phyloP scores from a whole-genome alignment of 2,888 invertebrate genomes.

The Masnerella sp. region DNA sequence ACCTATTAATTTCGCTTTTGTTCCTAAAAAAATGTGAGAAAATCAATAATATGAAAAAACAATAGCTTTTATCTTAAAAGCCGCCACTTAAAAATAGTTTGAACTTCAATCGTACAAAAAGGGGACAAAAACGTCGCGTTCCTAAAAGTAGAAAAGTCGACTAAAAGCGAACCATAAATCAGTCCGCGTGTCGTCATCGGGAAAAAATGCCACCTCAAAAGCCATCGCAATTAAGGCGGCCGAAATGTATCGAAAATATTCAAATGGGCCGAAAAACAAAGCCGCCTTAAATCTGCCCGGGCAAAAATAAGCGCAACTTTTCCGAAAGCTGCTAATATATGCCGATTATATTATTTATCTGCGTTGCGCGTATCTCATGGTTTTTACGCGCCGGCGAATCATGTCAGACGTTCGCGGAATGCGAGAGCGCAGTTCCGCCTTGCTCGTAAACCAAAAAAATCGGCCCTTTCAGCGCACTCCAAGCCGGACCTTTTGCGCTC shows the following conservation, averaged over 20 bases:
- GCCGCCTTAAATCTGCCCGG: slow-evolving; percentile 26
- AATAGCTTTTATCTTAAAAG: no score
- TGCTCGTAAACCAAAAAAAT: slow-evolving; percentile 48
- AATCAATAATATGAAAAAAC: no score
- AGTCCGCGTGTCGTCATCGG: no score
- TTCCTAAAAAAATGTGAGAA: no score
- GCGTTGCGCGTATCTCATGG: slow-evolving; percentile 34
- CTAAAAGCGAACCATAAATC: no score
- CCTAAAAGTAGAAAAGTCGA: no score
- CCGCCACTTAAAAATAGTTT: no score
- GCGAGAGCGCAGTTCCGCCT: slow-evolving; percentile 43
- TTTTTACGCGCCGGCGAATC: slow-evolving; percentile 34
- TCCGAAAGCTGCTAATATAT: slow-evolving; percentile 26
- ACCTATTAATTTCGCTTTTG: no score
- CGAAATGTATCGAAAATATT: slow-evolving; percentile 1
- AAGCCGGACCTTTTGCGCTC: background rate
- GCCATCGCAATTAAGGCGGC: slow-evolving; percentile 1
- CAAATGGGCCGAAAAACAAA: slow-evolving; percentile 17
- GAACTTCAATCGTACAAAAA: no score
- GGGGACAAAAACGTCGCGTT: no score
- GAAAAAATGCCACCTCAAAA: background rate
- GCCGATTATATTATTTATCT: slow-evolving; percentile 16
- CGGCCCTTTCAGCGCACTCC: slow-evolving; percentile 30
- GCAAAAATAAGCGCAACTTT: slow-evolving; percentile 23
- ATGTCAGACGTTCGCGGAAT: slow-evolving; percentile 62